A percentile compares a stretch with the other conserved stretches of the same genome.
Conservation (phyloP, 2,797 vertebrate genomes). For the Cossypha polioptera region DNA sequence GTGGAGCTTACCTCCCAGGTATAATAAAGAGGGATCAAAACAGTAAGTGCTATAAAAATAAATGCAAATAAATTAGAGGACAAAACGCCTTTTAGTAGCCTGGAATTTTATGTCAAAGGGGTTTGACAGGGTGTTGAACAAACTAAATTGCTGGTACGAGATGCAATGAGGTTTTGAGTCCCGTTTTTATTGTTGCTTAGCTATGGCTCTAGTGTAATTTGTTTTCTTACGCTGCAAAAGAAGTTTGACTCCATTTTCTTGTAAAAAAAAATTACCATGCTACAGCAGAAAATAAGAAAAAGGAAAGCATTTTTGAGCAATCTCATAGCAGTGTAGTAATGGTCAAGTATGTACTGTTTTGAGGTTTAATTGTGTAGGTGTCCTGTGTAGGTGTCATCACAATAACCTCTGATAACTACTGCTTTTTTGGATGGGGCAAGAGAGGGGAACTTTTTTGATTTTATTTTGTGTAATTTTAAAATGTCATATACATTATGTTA, state of each 20-base stretch:
- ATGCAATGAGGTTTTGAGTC: not conserved
- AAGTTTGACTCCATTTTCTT: not conserved
- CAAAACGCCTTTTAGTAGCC: not conserved
- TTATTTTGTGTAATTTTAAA: not conserved
- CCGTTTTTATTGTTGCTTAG: not conserved
- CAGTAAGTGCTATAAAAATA: not conserved
- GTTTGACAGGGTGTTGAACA: constrained; percentile 26
- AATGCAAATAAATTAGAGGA: constrained; percentile 27
- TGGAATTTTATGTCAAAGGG: constrained; percentile 55
- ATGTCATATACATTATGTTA: not conserved
- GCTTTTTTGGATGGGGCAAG: rapidly evolving
- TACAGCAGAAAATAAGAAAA: constrained; percentile 37
- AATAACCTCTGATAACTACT: not conserved
- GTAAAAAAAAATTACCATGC: not conserved
- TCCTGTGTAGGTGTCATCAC: not conserved
- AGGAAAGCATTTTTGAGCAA: not conserved
- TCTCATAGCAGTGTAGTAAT: not conserved
- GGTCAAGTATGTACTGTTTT: not conserved
- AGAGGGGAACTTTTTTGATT: not conserved
- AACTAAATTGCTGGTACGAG: constrained; percentile 53
- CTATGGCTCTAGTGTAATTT: constrained; percentile 33
- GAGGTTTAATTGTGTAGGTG: not conserved
- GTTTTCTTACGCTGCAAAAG: not conserved
- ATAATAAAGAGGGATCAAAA: not conserved
- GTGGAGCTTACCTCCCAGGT: not conserved